Conservation (phyloP, 30 jellyfish, hydroid and myxozoan genomes). For the Phacellophora camtschatica region DNA sequence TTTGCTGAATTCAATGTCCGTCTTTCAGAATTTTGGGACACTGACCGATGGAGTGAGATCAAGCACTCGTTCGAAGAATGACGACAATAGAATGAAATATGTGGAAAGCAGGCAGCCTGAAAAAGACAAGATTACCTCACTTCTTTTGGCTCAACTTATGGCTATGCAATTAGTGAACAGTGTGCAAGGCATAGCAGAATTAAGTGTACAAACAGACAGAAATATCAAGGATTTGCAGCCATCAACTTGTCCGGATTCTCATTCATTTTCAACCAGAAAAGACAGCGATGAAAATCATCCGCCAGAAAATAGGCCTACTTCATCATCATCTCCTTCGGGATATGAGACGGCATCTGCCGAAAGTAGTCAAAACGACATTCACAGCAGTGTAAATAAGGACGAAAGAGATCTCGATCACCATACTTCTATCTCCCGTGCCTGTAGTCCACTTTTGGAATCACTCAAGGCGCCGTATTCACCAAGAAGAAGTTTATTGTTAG, state of each 20-base stretch:
- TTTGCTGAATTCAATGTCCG: no score
- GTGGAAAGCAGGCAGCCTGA: no score
- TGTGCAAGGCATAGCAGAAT: constrained; percentile 8
- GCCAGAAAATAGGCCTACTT: background rate
- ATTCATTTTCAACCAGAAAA: background rate
- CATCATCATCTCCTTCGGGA: constrained; percentile 61
- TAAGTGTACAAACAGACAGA: no score
- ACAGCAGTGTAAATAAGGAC: background rate
- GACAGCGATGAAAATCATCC: background rate
- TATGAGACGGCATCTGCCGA: constrained; percentile 55
- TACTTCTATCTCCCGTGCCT: background rate
- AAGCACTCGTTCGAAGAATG: no score
- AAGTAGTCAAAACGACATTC: background rate
- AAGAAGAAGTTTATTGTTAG: constrained; percentile 4
- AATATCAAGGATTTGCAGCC: no score
- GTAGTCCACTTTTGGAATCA: constrained; percentile 22
- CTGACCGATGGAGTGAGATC: no score
- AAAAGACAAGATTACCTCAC: no score
- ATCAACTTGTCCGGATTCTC: background rate
- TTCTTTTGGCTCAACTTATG: constrained; percentile 74
- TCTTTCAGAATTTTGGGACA: no score
- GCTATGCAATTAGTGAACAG: constrained; percentile 67
- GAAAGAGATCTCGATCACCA: background rate
- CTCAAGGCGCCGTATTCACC: constrained; percentile 30
- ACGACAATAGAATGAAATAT: no score